phyloP scores from a whole-genome alignment of 2,797 vertebrate species.

The Momotus momota region DNA sequence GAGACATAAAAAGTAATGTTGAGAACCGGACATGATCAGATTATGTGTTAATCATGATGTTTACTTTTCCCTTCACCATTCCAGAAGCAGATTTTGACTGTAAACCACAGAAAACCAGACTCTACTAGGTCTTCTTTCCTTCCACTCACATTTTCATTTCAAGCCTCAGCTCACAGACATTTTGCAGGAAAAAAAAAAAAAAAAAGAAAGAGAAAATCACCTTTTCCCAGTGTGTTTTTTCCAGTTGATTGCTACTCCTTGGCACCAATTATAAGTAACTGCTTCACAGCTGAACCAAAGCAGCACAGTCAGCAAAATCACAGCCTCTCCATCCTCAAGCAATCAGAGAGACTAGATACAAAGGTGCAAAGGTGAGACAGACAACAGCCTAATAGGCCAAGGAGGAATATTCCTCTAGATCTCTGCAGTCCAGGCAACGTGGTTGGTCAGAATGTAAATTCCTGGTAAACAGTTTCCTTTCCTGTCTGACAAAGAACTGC shows the following conservation, averaged over 20 bases:
- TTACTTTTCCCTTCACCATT: not conserved
- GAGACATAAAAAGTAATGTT: not conserved
- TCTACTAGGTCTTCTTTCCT: not conserved
- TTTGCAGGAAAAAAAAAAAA: not conserved
- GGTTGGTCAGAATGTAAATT: slow-evolving; percentile 47
- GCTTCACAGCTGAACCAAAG: slow-evolving; percentile 51
- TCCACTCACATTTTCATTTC: slow-evolving; percentile 50
- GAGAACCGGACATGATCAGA: not conserved
- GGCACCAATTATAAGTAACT: slow-evolving; percentile 65
- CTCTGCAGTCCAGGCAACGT: slow-evolving; percentile 4
- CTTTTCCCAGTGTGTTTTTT: not conserved
- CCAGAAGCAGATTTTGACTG: not conserved
- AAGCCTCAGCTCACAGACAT: slow-evolving; percentile 26
- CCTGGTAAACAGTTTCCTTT: slow-evolving; percentile 34
- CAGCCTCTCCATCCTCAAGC: slow-evolving; percentile 6
- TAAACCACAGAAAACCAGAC: not conserved
- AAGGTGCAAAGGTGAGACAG: slow-evolving; percentile 61
- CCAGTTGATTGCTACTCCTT: slow-evolving; percentile 44
- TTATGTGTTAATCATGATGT: not conserved
- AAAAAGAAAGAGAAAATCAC: not conserved
- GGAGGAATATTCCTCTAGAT: slow-evolving; percentile 18
- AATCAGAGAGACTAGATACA: slow-evolving; percentile 34
- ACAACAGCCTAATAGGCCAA: slow-evolving; percentile 39
- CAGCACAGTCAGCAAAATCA: slow-evolving; percentile 45
- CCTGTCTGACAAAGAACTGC: not conserved